These are phyloP conservation scores for Lutraria lutraria DNA, from an alignment of 2,888 invertebrate species.

Conservation along the genomic window DNA sequence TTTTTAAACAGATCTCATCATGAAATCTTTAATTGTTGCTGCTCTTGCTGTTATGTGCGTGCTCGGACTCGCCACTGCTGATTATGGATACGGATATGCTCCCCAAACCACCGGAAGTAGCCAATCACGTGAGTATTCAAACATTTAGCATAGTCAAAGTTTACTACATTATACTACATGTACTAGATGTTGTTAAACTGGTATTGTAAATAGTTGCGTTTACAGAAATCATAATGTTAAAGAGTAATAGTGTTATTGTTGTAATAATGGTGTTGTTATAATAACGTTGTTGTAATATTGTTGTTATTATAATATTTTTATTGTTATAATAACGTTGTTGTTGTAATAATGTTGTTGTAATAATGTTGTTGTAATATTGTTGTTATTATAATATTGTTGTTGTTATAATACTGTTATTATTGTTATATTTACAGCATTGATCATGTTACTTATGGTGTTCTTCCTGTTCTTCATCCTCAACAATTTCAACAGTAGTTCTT, in stretches of 20 bases:
- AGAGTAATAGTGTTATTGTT: too few relatives aligned
- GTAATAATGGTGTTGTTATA: too few relatives aligned
- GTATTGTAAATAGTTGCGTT: too few relatives aligned
- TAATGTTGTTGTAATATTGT: not conserved
- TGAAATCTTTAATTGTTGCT: conserved; percentile 43
- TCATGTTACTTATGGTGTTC: conserved; percentile 39
- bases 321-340: too few relatives aligned
- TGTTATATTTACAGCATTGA: conserved; percentile 1
- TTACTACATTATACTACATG: too few relatives aligned
- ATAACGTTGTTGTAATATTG: too few relatives aligned
- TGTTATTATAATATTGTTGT: not conserved
- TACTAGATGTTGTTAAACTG: too few relatives aligned
- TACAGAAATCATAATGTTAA: too few relatives aligned
- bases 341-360: not conserved
- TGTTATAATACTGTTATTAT: not conserved
- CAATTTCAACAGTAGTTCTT: conserved; percentile 13
- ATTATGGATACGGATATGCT: not conserved
- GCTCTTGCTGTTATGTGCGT: conserved; percentile 46
- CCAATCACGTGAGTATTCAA: conserved; percentile 37
- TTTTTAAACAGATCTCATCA: conserved; percentile 21
- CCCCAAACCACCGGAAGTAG: not conserved
- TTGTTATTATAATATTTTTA: too few relatives aligned
- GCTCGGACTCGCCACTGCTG: conserved; percentile 42
- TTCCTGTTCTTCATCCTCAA: conserved; percentile 35
- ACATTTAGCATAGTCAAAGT: too few relatives aligned